Evolutionary conservation across 2,113 vertebrate genomes (phyloP).

Genomic region (Globicephala melas): DNA sequence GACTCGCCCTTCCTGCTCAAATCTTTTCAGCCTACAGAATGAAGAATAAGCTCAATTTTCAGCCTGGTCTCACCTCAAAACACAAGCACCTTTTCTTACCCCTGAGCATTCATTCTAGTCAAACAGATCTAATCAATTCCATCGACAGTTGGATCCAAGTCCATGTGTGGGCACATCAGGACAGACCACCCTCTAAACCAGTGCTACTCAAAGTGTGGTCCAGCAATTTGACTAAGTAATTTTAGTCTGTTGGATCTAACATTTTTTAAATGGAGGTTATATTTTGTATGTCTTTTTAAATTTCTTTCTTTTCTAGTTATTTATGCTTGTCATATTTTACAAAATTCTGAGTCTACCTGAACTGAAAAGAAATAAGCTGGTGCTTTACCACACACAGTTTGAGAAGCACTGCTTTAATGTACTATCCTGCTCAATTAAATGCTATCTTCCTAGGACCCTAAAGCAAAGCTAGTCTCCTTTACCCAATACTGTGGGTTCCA

Average conservation of each 20-base stretch:
- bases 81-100: not conserved
- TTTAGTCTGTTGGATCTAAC: not conserved
- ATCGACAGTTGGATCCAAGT: not conserved
- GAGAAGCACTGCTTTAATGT: not conserved
- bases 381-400: not conserved
- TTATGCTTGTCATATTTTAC: not conserved
- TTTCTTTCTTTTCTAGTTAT: constrained; percentile 14
- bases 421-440: not conserved
- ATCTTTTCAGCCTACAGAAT: not conserved
- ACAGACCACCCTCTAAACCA: not conserved
- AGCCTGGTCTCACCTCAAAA: not conserved
- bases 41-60: not conserved
- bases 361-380: not conserved
- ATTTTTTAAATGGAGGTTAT: not conserved
- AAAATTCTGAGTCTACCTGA: not conserved
- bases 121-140: not conserved
- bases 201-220: not conserved
- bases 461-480: not conserved
- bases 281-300: not conserved
- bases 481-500: not conserved
- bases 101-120: not conserved
- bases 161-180: not conserved
- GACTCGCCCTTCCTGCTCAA: not conserved
- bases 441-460: not conserved
- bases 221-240: not conserved